Conservation (phyloP, 2,113 vertebrate species). For the Myodes glareolus region DNA sequence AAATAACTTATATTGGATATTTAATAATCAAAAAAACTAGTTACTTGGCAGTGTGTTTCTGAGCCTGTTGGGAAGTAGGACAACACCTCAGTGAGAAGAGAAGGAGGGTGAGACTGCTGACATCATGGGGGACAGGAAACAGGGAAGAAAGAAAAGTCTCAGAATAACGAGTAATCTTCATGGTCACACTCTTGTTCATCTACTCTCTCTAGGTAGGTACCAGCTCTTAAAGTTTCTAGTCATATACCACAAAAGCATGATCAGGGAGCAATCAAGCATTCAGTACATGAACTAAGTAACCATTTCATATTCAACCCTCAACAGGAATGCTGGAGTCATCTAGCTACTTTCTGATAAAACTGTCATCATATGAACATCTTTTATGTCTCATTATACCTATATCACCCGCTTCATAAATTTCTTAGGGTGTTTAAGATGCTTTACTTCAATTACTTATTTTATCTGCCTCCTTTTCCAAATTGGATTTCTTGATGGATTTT, state of each 20-base stretch:
- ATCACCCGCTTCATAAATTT: neutral
- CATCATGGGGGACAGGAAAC: neutral
- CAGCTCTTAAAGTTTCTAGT: too few species aligned
- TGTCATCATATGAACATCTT: neutral
- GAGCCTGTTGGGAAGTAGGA: neutral
- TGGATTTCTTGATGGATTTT: neutral
- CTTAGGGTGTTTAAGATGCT: neutral
- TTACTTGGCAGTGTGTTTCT: neutral
- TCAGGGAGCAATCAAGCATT: neutral
- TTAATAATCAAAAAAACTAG: neutral
- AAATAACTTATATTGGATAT: neutral
- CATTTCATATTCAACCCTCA: neutral
- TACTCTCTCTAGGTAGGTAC: neutral
- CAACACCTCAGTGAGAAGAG: rapidly evolving
- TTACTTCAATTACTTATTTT: neutral
- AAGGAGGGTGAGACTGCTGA: neutral
- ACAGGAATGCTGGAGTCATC: neutral
- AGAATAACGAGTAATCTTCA: too few species aligned
- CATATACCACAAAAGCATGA: neutral
- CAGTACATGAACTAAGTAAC: neutral
- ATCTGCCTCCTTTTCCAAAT: neutral
- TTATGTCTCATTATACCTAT: neutral
- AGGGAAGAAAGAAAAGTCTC: neutral
- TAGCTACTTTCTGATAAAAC: neutral
- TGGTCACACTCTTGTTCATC: neutral